Base-by-base conservation (phyloP, 2,113 vertebrate species). In the Lutjanus erythropterus region DNA sequence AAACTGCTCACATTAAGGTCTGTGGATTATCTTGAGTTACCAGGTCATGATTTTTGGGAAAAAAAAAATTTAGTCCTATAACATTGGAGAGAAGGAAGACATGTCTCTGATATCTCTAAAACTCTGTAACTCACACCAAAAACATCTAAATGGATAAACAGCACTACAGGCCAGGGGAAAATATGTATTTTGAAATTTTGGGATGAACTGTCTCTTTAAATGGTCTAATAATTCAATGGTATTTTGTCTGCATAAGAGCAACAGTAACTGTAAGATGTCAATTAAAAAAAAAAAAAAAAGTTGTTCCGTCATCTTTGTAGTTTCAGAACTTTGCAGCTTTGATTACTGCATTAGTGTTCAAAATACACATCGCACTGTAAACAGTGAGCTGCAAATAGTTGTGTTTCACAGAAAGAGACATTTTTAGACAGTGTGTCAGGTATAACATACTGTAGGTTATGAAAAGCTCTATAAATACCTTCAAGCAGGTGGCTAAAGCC, bases 401-500 rank as follows among this genome's bases (percentile, higher is more conserved):
- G 23, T 41, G 61, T 71, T 79, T 84, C 16, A 42, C 47, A 49
- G n/a, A 50, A 33, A 60, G 33, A 11, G 37, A 18, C 31, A 27
- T 61, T 72, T 77, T 75, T 78, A 75, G 68, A 58, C 53, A n/a
- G 79, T 53, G 66, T 88, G 78, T 80, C 67, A 77, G 71, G 68
- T 76, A 61, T 52, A 33, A 55, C 60, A 60, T 55, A 2, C 72
- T 80, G 60, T 39, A 47, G 60, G 69, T 80, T 64, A 87, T 83
- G 78, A 83, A 80, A 77, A 64, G 53, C 16, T 83, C 89, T 93
- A 92, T 90, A 93, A 91, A 93, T 94, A 94, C 53, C 86, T 75
- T n/a, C 60, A 75, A 87, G 85, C 80, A 91, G 91, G 88, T 92
- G 91, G 90, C 87, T 89, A 81, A 94, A 91, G 73, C 90, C 88